Base-by-base conservation (phyloP, 2,888 invertebrate species). In the Aleiodes alternator region DNA sequence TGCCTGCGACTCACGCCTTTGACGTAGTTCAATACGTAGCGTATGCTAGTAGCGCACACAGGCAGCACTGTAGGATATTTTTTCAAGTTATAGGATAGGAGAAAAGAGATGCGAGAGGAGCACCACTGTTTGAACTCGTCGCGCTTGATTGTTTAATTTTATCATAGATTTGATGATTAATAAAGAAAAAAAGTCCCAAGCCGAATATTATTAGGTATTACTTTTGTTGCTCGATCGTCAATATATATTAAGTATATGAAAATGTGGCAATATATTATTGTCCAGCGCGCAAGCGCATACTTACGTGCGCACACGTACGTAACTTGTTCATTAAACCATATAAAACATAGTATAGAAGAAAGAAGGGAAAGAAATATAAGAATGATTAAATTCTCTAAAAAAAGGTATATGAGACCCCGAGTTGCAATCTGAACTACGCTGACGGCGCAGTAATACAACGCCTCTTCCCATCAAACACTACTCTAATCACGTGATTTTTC, bases 401-500 rank as follows among this genome's bases (percentile, higher is more conserved):
- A 31, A 34, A 6, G 0, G 4, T 34, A 31, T 7, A 31, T 51
- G 23, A 23, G 23, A 23, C 11, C 12, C 16, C 50, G 11, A 68
- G 29, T 68, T 12, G 31, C 29, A 8, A 8, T 34, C 50, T 48
- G 72, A 74, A 64, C 61, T 68, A 56, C 68, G 73, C 70, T 16
- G 78, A 79, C 78, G 76, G 78, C 77, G 78, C 72, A 80, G 74
- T 78, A 78, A 72, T 69, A 23, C 50, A 43, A 61, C 73, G 69
- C 75, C 57, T 29, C 48, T 71, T 48, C 43, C 71, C 50, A 75
- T 70, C 53, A 73, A 66, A 69, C 75, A 69, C 75, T 53, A 48
- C 70, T 69, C 59, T 71, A 75, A 81, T 88, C 87, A 86, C 85
- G 85, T 86, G 86, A 87, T 79, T 74, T 78, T 78, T 43, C 48